Evolutionary conservation across 1,140 invertebrate species (phyloP), one percentile per base, ranked within the genome.

Genomic region (Drosophila quadrilineata): DNA sequence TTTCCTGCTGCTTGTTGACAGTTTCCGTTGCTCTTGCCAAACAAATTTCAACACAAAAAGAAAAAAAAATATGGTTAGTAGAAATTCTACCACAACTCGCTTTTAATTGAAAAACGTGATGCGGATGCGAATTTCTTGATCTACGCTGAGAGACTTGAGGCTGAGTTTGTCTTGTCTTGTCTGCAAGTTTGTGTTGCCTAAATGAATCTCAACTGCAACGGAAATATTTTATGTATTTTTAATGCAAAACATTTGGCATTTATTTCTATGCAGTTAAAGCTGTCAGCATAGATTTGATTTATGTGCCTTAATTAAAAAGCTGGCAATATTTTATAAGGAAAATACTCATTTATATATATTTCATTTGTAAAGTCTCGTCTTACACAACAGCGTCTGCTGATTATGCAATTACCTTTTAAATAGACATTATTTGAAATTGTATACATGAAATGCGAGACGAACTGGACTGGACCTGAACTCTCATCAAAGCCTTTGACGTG

Each of bases 381-480:
- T 71, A 60, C 75, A 59, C 3, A 35, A 9, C 43, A 49, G 50
- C 59, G n/a, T n/a, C 75, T 62, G 76, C 80, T 87, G 87, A 86
- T 86, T 86, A 86, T 80, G 72, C 80, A 86, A 87, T 86, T 80
- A 86, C 82, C 80, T 87, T 87, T 86, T 76, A 87, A 87, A 86
- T 82, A 75, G 72, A 86, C 75, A 80, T 85, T 60, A 75, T 64
- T 48, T 53, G 75, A 72, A 66, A 75, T 69, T 49, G 29, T 73
- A 76, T 59, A 26, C 73, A 56, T 56, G 75, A 66, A 77, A 74
- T 66, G 50, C 74, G 75, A 79, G 80, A 73, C 74, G 12, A n/a
- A 50, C 36, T 14, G 14, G 5, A 28, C 21, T n/a, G n/a, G 26
- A n/a, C 17, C 6, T 21, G 16, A 38, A 29, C 60, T 35, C 5